These are phyloP conservation scores for Andrena flavipes DNA, from an alignment of 2,888 invertebrate species.

Conservation along the genomic window DNA sequence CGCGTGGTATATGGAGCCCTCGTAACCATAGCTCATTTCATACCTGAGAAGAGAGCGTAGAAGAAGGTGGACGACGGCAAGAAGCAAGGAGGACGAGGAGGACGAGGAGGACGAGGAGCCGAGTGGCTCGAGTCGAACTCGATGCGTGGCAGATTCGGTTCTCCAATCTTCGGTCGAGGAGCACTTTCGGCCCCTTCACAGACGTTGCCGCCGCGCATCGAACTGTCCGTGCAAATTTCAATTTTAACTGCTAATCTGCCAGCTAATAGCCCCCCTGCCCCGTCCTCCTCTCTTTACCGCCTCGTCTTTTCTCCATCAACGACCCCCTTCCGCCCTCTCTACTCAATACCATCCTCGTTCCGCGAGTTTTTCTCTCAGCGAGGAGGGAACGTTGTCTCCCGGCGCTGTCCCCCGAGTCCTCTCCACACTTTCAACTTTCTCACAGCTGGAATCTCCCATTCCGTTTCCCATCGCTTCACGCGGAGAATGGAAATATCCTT, in stretches of 20 bases:
- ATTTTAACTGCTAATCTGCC: constrained; percentile 85
- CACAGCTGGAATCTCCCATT: constrained; percentile 15
- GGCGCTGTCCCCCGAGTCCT: constrained; percentile 1
- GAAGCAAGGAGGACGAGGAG: constrained; percentile 57
- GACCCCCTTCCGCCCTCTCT: constrained; percentile 54
- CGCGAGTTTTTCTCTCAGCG: constrained; percentile 53
- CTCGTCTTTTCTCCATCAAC: constrained; percentile 58
- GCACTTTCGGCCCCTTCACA: constrained; percentile 77
- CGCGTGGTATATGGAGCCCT: constrained; percentile 73
- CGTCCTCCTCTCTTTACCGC: constrained; percentile 34
- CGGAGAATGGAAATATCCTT: neutral
- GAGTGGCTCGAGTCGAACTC: constrained; percentile 71
- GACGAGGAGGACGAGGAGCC: constrained; percentile 35
- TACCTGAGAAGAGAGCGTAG: constrained; percentile 68
- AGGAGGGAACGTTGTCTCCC: constrained; percentile 21
- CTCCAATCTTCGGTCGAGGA: constrained; percentile 78
- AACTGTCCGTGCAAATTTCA: constrained; percentile 85
- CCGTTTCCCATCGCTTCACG: neutral
- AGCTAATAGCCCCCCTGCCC: constrained; percentile 81
- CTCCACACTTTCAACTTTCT: constrained; percentile 28
- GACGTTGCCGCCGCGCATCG: constrained; percentile 86
- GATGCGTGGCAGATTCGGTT: constrained; percentile 83
- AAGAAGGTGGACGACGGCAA: constrained; percentile 48
- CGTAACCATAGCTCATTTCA: constrained; percentile 82
- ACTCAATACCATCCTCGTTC: constrained; percentile 54